Evolutionary conservation across 2,888 invertebrate genomes (phyloP).

Genomic region (Sesia apiformis): DNA sequence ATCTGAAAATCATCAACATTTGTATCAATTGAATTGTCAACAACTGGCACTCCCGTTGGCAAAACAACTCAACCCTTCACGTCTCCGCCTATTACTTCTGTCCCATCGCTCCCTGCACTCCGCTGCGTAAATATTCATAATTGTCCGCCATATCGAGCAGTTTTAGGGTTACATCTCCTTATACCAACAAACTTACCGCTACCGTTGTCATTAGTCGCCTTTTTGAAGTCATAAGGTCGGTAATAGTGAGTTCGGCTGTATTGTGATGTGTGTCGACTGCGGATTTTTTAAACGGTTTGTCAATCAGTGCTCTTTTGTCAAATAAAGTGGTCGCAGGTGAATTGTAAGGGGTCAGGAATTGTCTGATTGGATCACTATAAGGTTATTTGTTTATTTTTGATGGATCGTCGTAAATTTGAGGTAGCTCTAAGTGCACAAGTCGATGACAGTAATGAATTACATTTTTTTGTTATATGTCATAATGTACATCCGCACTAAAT

Average conservation of each 20-base stretch:
- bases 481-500: conserved; percentile 50
- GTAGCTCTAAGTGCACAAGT: neutral
- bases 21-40: conserved; percentile 16
- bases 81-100: conserved; percentile 48
- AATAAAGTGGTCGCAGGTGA: conserved; percentile 41
- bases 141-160: neutral
- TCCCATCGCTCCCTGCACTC: conserved; percentile 36
- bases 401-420: conserved; percentile 3
- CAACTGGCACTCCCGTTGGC: conserved; percentile 3
- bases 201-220: neutral
- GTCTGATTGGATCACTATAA: conserved; percentile 2
- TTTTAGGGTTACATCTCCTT: neutral
- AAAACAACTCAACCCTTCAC: conserved; percentile 37
- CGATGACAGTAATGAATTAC: neutral
- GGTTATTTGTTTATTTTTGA: conserved; percentile 5
- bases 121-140: conserved; percentile 41
- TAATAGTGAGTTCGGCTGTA: conserved; percentile 1
- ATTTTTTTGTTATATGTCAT: neutral
- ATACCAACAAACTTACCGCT: neutral
- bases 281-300: conserved; percentile 19
- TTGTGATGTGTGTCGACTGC: neutral
- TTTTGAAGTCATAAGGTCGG: neutral
- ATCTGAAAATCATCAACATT: conserved; percentile 4
- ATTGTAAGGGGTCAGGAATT: conserved; percentile 21
- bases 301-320: conserved; percentile 36